A percentile compares a stretch with the other conserved stretches of the same genome.
Evolutionary conservation across 2,113 vertebrate genomes (phyloP).

Genomic region (Zootoca vivipara): DNA sequence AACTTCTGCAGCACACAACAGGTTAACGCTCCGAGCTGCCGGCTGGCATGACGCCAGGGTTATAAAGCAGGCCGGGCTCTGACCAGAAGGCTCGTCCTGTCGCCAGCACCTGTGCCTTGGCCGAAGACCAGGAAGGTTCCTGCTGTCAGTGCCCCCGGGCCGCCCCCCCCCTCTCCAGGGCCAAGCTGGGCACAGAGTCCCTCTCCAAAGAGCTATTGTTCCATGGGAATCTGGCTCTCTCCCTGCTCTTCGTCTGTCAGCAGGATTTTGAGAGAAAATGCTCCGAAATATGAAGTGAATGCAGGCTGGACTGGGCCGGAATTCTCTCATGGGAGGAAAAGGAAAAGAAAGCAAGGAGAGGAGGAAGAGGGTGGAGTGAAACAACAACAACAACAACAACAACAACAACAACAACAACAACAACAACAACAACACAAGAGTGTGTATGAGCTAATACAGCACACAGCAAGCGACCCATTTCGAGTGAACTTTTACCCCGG

Average conservation of each 20-base stretch:
- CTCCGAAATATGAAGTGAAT: conserved; percentile 78
- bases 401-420: conserved; percentile 30
- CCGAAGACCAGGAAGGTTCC: conserved; percentile 19
- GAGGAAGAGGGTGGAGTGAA: background rate
- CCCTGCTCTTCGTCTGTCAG: conserved; percentile 80
- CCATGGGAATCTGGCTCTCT: conserved; percentile 75
- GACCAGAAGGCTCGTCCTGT: conserved; percentile 31
- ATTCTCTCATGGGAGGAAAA: conserved; percentile 35
- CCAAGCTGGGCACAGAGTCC: conserved; percentile 50
- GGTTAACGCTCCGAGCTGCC: background rate
- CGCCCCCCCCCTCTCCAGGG: conserved; percentile 29
- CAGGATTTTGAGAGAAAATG: conserved; percentile 73
- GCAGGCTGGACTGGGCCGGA: conserved; percentile 61
- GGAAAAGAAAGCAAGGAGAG: background rate
- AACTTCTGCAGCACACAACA: background rate
- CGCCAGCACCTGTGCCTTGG: conserved; percentile 43
- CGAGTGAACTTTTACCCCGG: conserved; percentile 72
- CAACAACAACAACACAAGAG: conserved; percentile 56
- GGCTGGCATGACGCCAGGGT: background rate
- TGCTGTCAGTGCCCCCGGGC: conserved; percentile 23
- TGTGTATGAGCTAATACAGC: conserved; percentile 66
- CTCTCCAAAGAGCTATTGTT: conserved; percentile 73
- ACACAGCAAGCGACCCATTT: conserved; percentile 65
- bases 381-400: background rate
- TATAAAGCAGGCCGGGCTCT: background rate